Percentiles rank a stretch among this genome's conserved stretches.
phyloP scores from a whole-genome alignment of 2,113 vertebrate genomes.

The Charadrius vociferus region DNA sequence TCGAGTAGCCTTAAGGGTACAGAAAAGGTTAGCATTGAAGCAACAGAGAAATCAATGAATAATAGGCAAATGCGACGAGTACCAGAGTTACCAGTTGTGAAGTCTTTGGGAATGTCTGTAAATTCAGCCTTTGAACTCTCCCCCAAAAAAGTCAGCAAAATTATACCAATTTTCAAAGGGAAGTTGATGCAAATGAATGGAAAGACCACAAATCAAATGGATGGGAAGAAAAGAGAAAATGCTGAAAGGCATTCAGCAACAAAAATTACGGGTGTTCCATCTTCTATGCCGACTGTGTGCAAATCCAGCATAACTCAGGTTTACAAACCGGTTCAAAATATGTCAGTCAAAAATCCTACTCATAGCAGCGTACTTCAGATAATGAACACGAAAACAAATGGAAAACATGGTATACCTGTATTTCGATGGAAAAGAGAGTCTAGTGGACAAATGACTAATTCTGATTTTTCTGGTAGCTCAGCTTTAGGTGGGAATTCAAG shows the following conservation, averaged over 20 bases:
- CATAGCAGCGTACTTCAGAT: not conserved
- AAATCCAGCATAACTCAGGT: not conserved
- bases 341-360: not conserved
- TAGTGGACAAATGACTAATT: not conserved
- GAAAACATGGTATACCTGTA: not conserved
- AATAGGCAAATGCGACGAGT: not conserved
- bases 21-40: not conserved
- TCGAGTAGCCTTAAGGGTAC: not conserved
- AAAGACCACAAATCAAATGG: slow-evolving; percentile 32
- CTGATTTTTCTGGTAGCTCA: not conserved
- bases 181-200: slow-evolving; percentile 51
- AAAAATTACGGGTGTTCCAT: not conserved
- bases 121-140: not conserved
- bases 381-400: not conserved
- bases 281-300: not conserved
- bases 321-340: not conserved
- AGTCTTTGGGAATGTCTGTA: not conserved
- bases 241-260: not conserved
- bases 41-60: not conserved
- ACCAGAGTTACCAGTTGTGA: not conserved
- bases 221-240: slow-evolving; percentile 46
- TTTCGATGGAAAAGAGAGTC: slow-evolving; percentile 5
- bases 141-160: slow-evolving; percentile 21
- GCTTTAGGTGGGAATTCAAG: not conserved
- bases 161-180: slow-evolving; percentile 83